Evolutionary conservation across 2,797 vertebrate genomes (phyloP), one percentile per base, ranked within the genome.

Genomic region (Microchirus variegatus): DNA sequence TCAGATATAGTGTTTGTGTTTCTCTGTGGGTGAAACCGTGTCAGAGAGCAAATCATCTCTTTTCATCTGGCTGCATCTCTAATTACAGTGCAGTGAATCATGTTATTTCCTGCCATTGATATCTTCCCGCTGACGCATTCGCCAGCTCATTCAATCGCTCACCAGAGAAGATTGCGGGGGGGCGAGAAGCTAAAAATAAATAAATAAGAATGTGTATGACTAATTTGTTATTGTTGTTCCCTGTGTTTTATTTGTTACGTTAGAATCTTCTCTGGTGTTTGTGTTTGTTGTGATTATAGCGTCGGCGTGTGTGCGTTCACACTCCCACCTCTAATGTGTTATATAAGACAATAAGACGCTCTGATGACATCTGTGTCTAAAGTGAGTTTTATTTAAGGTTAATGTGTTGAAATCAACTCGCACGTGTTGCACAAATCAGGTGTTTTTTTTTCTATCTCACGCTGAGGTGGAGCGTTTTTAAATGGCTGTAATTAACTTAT

Each of bases 21-120:
- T 86, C 89, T 85, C 87, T 55, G 84, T 82, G 83, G 86, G 89
- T 82, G 86, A 87, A 22, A 84, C 80, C 16, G 58, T 86, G 78
- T 87, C 85, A 86, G 80, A 85, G 82, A 89, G 78, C 82, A 78
- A 80, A 84, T 86, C 73, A 75, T 77, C 68, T 54, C 85, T 67
- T 86, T 90, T 89, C 84, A 83, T 87, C 75, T 77, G 26, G 14
- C 62, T 76, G 75, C 81, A 84, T 86, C 80, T 87, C 78, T 89
- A 88, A 90, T 91, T 87, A 83, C 81, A 69, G 82, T 26, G 83
- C 73, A 69, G 59, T 77, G 83, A 90, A 76, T 86, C 78, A 57
- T 81, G 75, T 75, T 86, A 82, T 87, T 86, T 86, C 76, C 78
- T 79, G 51, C 84, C 56, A 80, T 84, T 86, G 80, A 87, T 77